Evolutionary conservation across 2,797 vertebrate species (phyloP).

Genomic region (Haliaeetus vocifer): DNA sequence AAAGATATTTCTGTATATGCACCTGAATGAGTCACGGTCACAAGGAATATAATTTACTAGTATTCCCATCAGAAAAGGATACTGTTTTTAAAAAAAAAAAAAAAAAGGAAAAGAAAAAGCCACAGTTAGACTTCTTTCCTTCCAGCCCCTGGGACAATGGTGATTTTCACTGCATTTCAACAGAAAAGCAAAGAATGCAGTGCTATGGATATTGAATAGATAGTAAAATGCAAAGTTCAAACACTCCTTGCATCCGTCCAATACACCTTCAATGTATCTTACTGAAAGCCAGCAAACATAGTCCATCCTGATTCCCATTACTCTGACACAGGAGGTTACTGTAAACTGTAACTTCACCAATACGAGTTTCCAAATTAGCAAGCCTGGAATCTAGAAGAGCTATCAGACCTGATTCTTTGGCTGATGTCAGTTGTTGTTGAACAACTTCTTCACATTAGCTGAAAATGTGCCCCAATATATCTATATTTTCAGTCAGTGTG

Average conservation of each 20-base stretch:
- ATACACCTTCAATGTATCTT: not conserved
- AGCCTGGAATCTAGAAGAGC: not conserved
- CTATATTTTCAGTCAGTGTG: not conserved
- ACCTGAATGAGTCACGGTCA: not conserved
- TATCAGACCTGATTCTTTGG: not conserved
- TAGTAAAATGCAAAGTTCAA: not conserved
- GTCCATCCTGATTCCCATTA: not conserved
- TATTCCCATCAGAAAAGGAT: not conserved
- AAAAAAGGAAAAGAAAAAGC: not conserved
- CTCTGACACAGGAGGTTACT: not conserved
- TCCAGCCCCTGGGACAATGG: not conserved
- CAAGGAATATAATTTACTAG: not conserved
- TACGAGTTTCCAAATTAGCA: not conserved
- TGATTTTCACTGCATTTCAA: not conserved
- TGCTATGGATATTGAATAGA: not conserved
- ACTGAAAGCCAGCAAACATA: not conserved
- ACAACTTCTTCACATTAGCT: not conserved
- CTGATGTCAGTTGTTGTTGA: not conserved
- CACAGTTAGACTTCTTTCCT: not conserved
- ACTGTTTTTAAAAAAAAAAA: not conserved
- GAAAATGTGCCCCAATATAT: not conserved
- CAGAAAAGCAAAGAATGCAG: not conserved
- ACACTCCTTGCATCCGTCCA: not conserved
- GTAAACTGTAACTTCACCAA: not conserved
- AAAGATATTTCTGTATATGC: not conserved